Evolutionary conservation across 2,797 vertebrate species (phyloP).

Genomic region (Schizopygopsis pylzovi): DNA sequence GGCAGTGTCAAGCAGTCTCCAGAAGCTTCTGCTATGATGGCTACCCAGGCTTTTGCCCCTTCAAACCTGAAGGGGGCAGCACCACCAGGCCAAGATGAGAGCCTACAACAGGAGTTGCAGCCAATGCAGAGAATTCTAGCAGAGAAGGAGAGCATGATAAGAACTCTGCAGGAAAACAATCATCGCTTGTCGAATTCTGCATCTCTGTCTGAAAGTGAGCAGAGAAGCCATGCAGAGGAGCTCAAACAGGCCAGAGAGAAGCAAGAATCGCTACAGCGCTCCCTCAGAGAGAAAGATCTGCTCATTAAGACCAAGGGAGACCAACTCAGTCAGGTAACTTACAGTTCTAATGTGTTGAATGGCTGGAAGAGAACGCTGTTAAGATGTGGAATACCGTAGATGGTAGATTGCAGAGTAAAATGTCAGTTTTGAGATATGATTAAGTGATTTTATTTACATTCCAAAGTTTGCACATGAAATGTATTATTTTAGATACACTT

Average conservation of each 20-base stretch:
- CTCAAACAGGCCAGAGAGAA: constrained; percentile 81
- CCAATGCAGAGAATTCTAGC: constrained; percentile 78
- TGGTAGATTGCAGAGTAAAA: not conserved
- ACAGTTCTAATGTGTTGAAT: constrained; percentile 13
- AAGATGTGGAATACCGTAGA: not conserved
- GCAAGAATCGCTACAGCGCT: constrained; percentile 86
- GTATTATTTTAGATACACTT: not conserved
- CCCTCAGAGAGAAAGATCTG: constrained; percentile 92
- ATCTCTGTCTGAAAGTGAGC: constrained; percentile 82
- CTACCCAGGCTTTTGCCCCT: constrained; percentile 39
- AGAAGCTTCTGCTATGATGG: constrained; percentile 37
- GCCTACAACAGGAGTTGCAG: constrained; percentile 76
- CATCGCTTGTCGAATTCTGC: constrained; percentile 87
- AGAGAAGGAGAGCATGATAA: constrained; percentile 85
- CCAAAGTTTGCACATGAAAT: not conserved
- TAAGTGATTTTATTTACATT: not conserved
- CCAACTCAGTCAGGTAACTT: constrained; percentile 84
- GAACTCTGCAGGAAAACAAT: constrained; percentile 93
- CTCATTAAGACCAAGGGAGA: constrained; percentile 96
- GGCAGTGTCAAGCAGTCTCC: constrained; percentile 79
- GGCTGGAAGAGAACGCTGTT: not conserved
- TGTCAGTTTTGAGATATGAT: not conserved
- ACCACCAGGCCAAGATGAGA: constrained; percentile 46
- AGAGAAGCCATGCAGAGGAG: constrained; percentile 80
- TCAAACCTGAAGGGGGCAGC: constrained; percentile 47